A percentile compares a stretch with the other conserved stretches of the same genome.
phyloP scores from a whole-genome alignment of 2,888 invertebrate genomes.

The Cheilosia scutellata region DNA sequence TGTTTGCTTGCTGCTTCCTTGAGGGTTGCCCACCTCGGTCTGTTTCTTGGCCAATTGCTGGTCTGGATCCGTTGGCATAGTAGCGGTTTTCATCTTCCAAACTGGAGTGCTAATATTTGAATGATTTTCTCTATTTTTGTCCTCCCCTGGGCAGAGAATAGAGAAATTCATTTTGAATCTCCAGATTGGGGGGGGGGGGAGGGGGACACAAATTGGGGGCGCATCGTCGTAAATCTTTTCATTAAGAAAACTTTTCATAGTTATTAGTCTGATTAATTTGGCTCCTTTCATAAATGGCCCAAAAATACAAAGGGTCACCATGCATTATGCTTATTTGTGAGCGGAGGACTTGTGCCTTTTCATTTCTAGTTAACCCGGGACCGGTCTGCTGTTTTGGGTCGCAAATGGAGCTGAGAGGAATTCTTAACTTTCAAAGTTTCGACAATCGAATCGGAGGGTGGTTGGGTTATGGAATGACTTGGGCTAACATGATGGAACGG shows the following conservation, averaged over 20 bases:
- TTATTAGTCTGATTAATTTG: constrained; percentile 85
- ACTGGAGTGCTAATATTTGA: constrained; percentile 42
- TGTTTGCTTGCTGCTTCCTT: constrained; percentile 18
- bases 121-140: constrained; percentile 15
- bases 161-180: constrained; percentile 55
- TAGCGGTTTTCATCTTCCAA: constrained; percentile 50
- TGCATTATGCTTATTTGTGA: constrained; percentile 67
- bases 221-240: constrained; percentile 84
- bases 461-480: constrained; percentile 27
- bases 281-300: constrained; percentile 84
- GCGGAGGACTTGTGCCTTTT: constrained; percentile 69
- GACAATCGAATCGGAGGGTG: constrained; percentile 1
- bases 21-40: constrained; percentile 41
- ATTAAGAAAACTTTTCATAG: constrained; percentile 84
- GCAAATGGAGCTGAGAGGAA: constrained; percentile 45
- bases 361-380: constrained; percentile 68
- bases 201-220: constrained; percentile 77
- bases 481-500: constrained; percentile 62
- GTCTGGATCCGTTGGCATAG: constrained; percentile 47
- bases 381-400: constrained; percentile 57
- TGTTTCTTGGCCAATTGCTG: constrained; percentile 65
- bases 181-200: background rate
- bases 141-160: background rate
- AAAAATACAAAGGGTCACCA: constrained; percentile 76
- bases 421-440: constrained; percentile 55